A percentile compares a stretch with the other conserved stretches of the same genome.
phyloP scores from a whole-genome alignment of 2,888 invertebrate species.

The Cheilosia grossa region DNA sequence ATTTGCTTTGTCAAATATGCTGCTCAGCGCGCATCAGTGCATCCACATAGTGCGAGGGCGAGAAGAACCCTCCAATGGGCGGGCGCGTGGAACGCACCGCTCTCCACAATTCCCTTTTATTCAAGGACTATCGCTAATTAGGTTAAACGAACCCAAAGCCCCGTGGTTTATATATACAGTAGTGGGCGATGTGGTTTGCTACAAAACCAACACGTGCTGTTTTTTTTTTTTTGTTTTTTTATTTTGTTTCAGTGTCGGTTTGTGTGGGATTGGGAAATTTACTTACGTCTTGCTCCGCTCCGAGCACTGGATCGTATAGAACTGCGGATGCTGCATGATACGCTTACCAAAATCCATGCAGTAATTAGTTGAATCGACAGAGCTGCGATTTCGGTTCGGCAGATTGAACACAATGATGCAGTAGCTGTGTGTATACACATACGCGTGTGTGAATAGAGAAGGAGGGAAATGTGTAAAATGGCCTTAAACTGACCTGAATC shows the following conservation, averaged over 20 bases:
- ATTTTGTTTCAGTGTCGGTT: background rate
- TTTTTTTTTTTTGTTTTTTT: background rate
- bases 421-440: constrained; percentile 78
- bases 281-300: constrained; percentile 80
- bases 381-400: constrained; percentile 81
- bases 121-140: constrained; percentile 72
- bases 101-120: constrained; percentile 40
- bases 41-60: background rate
- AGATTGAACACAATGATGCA: constrained; percentile 82
- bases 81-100: constrained; percentile 5
- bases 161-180: constrained; percentile 47
- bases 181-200: constrained; percentile 4
- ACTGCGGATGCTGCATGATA: constrained; percentile 80
- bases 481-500: constrained; percentile 50
- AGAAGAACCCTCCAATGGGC: background rate
- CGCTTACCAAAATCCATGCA: constrained; percentile 82
- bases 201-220: constrained; percentile 59
- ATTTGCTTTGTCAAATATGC: constrained; percentile 70
- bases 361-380: constrained; percentile 82
- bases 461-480: constrained; percentile 23
- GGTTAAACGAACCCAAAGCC: constrained; percentile 70
- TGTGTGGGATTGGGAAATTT: constrained; percentile 7
- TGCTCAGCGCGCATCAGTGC: constrained; percentile 55
- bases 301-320: constrained; percentile 80
- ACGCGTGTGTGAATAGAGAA: background rate